A percentile compares a stretch with the other conserved stretches of the same genome.
These are phyloP conservation scores for Leptura quadrifasciata DNA, from an alignment of 2,888 invertebrate genomes.

Conservation along the genomic window DNA sequence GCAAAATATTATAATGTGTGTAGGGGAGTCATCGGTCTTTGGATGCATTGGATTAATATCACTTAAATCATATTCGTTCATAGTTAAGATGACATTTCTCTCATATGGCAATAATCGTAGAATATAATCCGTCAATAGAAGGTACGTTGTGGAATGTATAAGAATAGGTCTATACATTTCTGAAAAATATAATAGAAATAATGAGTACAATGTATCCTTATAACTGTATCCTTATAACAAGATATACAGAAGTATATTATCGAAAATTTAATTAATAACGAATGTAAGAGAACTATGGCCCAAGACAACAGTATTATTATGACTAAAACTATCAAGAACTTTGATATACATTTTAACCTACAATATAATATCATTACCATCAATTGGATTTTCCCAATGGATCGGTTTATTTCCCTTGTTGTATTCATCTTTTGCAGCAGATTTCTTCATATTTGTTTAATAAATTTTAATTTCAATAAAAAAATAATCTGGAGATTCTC, in stretches of 20 bases:
- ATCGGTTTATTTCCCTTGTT: constrained; percentile 3
- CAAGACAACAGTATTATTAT: too few species aligned
- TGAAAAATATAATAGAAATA: constrained; percentile 31
- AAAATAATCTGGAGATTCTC: neutral
- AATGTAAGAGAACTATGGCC: too few species aligned
- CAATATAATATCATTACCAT: constrained; percentile 16
- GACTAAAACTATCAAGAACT: neutral
- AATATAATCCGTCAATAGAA: constrained; percentile 47
- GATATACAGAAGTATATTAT: too few species aligned
- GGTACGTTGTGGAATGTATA: constrained; percentile 43
- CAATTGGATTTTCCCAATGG: constrained; percentile 12
- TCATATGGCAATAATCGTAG: constrained; percentile 47
- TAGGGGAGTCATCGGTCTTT: constrained; percentile 41
- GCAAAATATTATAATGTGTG: constrained; percentile 50
- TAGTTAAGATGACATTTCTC: constrained; percentile 49
- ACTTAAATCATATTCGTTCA: constrained; percentile 49
- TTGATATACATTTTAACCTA: neutral
- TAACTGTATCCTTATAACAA: too few species aligned
- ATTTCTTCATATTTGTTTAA: constrained; percentile 14
- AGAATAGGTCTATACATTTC: constrained; percentile 45
- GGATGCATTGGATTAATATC: constrained; percentile 50
- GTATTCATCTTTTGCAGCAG: constrained; percentile 10
- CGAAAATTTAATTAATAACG: too few species aligned
- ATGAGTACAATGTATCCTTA: neutral
- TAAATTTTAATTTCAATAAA: neutral